Evolutionary conservation across 2,797 vertebrate species (phyloP), one percentile per base, ranked within the genome.

Genomic region (Anas bahamensis): DNA sequence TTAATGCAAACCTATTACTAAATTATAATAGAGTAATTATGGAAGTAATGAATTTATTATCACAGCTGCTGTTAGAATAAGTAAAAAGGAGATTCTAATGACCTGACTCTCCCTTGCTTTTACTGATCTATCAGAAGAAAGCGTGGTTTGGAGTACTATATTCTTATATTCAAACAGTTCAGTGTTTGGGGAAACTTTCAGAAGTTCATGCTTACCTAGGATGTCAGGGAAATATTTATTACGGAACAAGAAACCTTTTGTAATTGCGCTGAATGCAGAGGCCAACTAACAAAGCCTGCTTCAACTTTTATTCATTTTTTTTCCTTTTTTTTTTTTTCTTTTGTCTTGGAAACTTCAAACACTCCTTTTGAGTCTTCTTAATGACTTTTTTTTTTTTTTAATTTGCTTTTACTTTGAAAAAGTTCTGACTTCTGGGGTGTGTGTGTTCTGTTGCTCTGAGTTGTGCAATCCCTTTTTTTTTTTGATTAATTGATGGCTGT

Each of bases 1-100:
- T 94, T 86, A 90, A 71, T 85, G 79, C 84, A 84, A 93, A 60
- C 86, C 89, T 74, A 90, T 94, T 93, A 96, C 89, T 94, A 90
- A 90, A 79, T 94, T 89, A 85, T 95, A 95, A 93, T 88, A 55
- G 17, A 79, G 73, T 35, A 92, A 90, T 95, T 94, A 93, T 73
- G 78, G 56, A 91, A 95, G 92, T 90, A 95, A 95, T 88, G 75
- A 56, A 90, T 94, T 95, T 91, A 87, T 93, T 90, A 94, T 85
- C 44, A 44, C 22, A 90, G 76, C 29, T 96, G 75, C 41, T 91
- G 26, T 83, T 92, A 39, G 63, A 89, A 53, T 89, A 69, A 88
- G 70, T 83, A 87, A 35, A n/a, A 78, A 83, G 63, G 82, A 33
- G 41, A 28, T 48, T 91, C 41, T 83, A 76, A 73, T 84, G 82